Evolutionary conservation across 2,113 vertebrate species (phyloP), one percentile per base, ranked within the genome.

Genomic region (Amphilophus citrinellus): DNA sequence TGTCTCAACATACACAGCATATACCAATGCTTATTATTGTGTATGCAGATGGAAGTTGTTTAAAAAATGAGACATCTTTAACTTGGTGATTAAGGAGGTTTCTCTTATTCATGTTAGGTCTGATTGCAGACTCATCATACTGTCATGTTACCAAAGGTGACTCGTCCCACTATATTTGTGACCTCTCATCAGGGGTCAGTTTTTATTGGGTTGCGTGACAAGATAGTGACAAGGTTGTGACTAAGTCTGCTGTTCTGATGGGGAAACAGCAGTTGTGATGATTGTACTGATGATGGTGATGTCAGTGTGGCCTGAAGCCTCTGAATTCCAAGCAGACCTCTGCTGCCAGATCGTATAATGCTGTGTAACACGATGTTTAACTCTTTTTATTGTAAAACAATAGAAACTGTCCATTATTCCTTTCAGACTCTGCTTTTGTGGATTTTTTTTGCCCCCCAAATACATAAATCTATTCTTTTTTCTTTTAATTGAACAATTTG

Each of bases 151-250:
- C 7, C 32, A 15, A 76, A 77, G 15, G 7, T 24, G 9, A 2
- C 27, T 32, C 44, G 20, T 3, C 7, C 42, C 17, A 7, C 50
- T 20, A 58, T 58, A 9, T 15, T 39, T 61, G 17, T 80, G 68
- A 87, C 82, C 84, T 35, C 56, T 53, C 39, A 82, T 76, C 79
- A 65, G 14, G 68, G 86, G 27, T 35, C 2, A 62, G 20, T 50
- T 65, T n/a, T 59, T 24, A 58, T 61, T 53, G 44, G 35, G n/a
- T 85, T 84, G 76, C 20, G 78, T 89, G 90, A 88, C 86, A 84
- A 68, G 80, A 61, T 37, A 32, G 85, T 90, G 85, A 90, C 76
- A 77, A 39, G 57, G 56, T 75, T 76, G 63, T 91, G 90, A 89
- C 80, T 91, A 78, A 88, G 77, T 78, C 61, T 59, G 44, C 75